phyloP scores from a whole-genome alignment of 2,797 vertebrate species.

The Mormyrus proboscirostris region DNA sequence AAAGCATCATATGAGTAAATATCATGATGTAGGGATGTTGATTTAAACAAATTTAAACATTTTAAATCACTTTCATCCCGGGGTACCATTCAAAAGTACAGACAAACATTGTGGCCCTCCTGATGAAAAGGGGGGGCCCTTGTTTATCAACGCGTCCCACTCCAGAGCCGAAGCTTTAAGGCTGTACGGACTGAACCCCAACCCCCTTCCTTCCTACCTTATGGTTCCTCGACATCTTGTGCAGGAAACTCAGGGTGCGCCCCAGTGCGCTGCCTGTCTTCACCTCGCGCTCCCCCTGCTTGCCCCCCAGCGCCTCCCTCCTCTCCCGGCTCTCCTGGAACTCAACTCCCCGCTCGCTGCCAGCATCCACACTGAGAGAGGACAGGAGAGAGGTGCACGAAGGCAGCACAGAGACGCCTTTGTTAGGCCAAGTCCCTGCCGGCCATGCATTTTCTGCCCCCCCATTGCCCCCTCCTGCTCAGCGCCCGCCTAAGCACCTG shows the following conservation, averaged over 20 bases:
- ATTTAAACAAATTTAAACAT: background rate
- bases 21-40: background rate
- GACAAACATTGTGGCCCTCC: background rate
- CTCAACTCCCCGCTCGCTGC: conserved; percentile 24
- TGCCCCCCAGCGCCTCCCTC: conserved; percentile 20
- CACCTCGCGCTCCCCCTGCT: conserved; percentile 21
- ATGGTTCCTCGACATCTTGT: conserved; percentile 40
- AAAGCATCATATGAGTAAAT: background rate
- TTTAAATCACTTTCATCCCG: background rate
- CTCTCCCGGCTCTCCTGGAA: conserved; percentile 30
- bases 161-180: background rate
- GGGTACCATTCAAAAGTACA: background rate
- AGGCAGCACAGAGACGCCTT: background rate
- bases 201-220: conserved; percentile 34
- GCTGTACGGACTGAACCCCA: background rate
- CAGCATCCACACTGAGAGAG: conserved; percentile 42
- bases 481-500: background rate
- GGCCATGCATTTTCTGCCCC: background rate
- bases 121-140: background rate
- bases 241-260: conserved; percentile 41
- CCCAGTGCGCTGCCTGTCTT: conserved; percentile 34
- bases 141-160: background rate
- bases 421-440: background rate
- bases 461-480: background rate
- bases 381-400: background rate